These are phyloP conservation scores for Furnarius figulus DNA, from an alignment of 2,113 vertebrate genomes.

Conservation along the genomic window DNA sequence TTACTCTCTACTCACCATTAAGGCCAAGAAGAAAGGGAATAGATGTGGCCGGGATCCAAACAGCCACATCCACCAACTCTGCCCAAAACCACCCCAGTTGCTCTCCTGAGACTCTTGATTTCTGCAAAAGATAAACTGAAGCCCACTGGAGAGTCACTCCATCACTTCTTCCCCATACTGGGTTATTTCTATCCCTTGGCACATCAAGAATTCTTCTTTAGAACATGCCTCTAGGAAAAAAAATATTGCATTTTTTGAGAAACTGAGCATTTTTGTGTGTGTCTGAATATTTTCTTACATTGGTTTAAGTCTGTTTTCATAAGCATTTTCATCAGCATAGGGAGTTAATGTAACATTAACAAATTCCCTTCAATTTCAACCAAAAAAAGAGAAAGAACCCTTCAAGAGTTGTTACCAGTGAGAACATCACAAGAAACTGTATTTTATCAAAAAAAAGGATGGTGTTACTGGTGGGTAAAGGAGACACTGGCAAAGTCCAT, in stretches of 20 bases:
- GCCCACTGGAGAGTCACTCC: fast-evolving
- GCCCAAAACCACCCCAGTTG: fast-evolving
- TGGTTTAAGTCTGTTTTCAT: neutral
- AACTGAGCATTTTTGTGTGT: fast-evolving
- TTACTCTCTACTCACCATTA: neutral
- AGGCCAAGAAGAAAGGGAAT: neutral
- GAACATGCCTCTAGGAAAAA: neutral
- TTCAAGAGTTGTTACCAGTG: neutral
- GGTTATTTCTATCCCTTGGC: fast-evolving
- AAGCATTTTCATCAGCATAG: neutral
- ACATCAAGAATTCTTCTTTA: neutral
- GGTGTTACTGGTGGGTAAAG: neutral
- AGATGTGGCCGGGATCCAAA: neutral
- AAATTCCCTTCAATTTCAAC: neutral
- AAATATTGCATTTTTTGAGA: fast-evolving
- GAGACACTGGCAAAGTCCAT: neutral
- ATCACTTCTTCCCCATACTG: fast-evolving
- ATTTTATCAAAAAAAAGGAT: neutral
- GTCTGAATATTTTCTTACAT: neutral
- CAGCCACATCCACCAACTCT: fast-evolving
- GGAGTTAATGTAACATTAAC: neutral
- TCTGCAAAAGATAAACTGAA: fast-evolving
- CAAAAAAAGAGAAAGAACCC: neutral
- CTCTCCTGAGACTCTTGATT: fast-evolving
- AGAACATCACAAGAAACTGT: neutral